These are phyloP conservation scores for Caenorhabditis plicata DNA, from an alignment of 2,888 invertebrate species.

Conservation along the genomic window DNA sequence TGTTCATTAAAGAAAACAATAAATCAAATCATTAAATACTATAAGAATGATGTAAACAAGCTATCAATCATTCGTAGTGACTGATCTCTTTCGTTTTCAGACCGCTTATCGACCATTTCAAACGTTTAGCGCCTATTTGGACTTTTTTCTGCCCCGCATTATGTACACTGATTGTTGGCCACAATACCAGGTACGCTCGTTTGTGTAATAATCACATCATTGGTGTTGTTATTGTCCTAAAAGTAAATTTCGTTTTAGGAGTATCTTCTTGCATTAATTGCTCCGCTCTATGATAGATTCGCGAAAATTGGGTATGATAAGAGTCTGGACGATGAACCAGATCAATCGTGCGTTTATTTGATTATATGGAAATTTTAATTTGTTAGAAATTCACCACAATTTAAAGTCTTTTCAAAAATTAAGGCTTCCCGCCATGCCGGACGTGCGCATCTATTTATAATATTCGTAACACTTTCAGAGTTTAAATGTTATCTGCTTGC, in stretches of 20 bases:
- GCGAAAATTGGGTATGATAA: constrained; percentile 10
- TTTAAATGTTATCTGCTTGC: too few species aligned
- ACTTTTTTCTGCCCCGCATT: constrained; percentile 27
- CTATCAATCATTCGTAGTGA: too few species aligned
- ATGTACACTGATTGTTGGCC: constrained; percentile 5
- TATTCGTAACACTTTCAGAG: too few species aligned
- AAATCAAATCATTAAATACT: background rate
- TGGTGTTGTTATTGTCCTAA: too few species aligned
- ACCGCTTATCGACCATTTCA: constrained; percentile 27
- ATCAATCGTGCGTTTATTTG: constrained; percentile 7
- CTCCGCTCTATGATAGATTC: constrained; percentile 18
- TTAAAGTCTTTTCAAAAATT: too few species aligned
- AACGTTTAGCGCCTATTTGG: constrained; percentile 29
- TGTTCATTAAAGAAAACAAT: too few species aligned
- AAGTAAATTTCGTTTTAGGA: constrained; percentile 9
- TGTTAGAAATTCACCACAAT: too few species aligned
- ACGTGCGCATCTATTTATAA: too few species aligned
- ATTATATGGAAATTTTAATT: too few species aligned
- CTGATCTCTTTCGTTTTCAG: constrained; percentile 12
- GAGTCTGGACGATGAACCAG: constrained; percentile 4
- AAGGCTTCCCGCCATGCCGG: too few species aligned
- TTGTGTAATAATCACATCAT: constrained; percentile 1
- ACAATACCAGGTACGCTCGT: constrained; percentile 3
- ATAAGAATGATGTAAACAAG: constrained; percentile 4
- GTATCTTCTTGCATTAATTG: constrained; percentile 23